A percentile compares a stretch with the other conserved stretches of the same genome.
Evolutionary conservation across 2,888 invertebrate species (phyloP).

Genomic region (Ametastegia equiseti): DNA sequence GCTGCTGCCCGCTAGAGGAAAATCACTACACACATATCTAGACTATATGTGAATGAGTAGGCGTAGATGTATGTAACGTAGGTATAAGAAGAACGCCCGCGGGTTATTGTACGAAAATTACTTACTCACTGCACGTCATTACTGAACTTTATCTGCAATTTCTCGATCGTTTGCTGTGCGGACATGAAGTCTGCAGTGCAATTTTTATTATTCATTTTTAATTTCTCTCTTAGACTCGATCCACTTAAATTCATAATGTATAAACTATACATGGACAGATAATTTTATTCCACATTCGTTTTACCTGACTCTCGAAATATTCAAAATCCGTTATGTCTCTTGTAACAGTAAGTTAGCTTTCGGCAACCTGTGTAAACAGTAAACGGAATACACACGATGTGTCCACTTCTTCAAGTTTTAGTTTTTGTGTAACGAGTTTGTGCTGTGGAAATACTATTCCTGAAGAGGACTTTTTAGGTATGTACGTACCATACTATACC

Average conservation of each 20-base stretch:
- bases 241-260: neutral
- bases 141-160: neutral
- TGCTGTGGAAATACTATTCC: neutral
- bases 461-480: no score
- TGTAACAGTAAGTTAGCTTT: neutral
- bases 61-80: no score
- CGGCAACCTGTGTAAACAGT: neutral
- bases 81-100: neutral
- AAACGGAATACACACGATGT: neutral
- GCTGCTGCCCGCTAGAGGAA: neutral
- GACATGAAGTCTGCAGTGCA: no score
- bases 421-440: neutral
- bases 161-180: neutral
- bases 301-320: neutral
- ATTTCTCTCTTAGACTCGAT: neutral
- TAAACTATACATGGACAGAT: neutral
- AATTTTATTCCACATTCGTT: neutral
- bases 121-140: conserved; percentile 24
- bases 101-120: neutral
- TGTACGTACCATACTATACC: neutral
- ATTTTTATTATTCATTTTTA: neutral
- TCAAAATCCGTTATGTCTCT: no score
- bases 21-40: neutral
- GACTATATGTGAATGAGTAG: neutral
- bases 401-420: neutral